Evolutionary conservation across 2,888 invertebrate species (phyloP).

Genomic region (Crepidodera aurea): DNA sequence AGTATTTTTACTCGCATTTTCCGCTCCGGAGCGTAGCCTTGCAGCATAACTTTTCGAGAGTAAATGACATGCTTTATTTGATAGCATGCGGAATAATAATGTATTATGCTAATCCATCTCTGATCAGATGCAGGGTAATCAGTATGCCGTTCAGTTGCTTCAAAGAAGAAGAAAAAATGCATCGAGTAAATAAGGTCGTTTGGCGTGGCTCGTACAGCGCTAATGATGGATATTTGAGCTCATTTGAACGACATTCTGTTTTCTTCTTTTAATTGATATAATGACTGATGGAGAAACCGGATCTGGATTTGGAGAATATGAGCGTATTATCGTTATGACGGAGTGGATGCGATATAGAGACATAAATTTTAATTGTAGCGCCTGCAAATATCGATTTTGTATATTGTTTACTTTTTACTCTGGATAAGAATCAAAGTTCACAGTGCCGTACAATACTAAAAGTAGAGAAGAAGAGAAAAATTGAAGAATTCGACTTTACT

Average conservation of each 20-base stretch:
- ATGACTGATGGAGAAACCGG: constrained; percentile 41
- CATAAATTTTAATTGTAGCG: neutral
- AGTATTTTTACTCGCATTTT: neutral
- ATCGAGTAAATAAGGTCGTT: constrained; percentile 43
- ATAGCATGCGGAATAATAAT: constrained; percentile 40
- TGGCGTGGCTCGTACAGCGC: constrained; percentile 38
- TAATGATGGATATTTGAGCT: constrained; percentile 52
- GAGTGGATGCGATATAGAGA: neutral
- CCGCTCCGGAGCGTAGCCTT: neutral
- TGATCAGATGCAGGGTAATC: constrained; percentile 46
- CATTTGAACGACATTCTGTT: constrained; percentile 50
- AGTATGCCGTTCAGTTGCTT: constrained; percentile 38
- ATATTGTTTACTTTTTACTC: neutral
- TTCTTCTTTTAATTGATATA: constrained; percentile 50
- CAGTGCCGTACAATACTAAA: too few relatives aligned
- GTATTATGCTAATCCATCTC: constrained; percentile 46
- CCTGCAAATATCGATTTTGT: neutral
- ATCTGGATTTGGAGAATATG: constrained; percentile 48
- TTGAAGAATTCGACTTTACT: too few relatives aligned
- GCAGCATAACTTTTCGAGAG: neutral
- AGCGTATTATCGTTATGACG: constrained; percentile 4
- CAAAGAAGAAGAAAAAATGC: constrained; percentile 26
- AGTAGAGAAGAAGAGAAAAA: too few relatives aligned
- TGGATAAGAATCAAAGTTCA: too few relatives aligned
- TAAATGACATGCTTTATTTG: constrained; percentile 30